Base-by-base conservation (phyloP, 2,797 vertebrate species). In the Enteromius thamalakanensis region DNA sequence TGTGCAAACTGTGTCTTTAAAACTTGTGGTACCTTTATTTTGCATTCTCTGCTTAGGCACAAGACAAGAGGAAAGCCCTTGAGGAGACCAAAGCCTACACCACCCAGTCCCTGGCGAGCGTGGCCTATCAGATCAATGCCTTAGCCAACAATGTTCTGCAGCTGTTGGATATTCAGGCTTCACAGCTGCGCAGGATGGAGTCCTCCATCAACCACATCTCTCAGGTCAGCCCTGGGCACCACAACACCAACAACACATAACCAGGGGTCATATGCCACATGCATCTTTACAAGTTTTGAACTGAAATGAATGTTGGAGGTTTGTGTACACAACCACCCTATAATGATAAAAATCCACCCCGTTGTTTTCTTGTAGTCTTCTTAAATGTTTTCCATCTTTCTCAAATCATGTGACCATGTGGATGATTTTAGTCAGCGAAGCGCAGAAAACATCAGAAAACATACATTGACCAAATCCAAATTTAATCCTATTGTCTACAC, bases 11-110 rank as follows among this genome's bases (percentile, higher is more conserved):
- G 21, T 42, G 3, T 40, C 32, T 29, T 49, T 53, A 21, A 34
- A 65, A 58, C 21, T 68, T 32, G 15, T 51, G 19, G n/a, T 19
- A 26, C 40, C 55, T 40, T 6, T 49, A n/a, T 14, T 72, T 68
- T 21, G 26, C 9, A 4, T 4, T 47, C 8, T 82, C 11, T 76
- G 29, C 51, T 65, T 84, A 96, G 95, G 98, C 98, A 90, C 96
- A 97, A 93, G 98, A 99, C 94, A 99, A 99, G 94, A 96, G 96
- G 94, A 99, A 99, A 95, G 98, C 98, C 86, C 94, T 99, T 93
- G 98, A 99, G 93, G 98, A 99, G 94, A 99, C 98, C 93, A 99
- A 99, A 95, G 98, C 98, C 87, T 99, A 99, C 89, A 99, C 98
- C 89, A 99, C 98, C 85, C 98, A 99, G 82, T 99, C 98, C 90